Conservation (phyloP, 2,113 vertebrate genomes). For the Polypterus bichir region DNA sequence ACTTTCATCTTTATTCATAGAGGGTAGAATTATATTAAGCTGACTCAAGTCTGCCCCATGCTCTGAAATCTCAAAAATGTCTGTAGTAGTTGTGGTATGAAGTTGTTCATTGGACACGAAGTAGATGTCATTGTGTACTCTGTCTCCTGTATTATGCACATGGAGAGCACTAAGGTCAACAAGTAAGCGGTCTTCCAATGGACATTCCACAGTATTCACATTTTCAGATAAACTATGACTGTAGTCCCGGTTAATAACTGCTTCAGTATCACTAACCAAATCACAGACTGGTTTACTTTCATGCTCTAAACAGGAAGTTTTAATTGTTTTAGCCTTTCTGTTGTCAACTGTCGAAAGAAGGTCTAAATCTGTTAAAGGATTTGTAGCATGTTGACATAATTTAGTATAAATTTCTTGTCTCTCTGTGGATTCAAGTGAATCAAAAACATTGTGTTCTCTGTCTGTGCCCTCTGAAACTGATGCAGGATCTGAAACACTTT, state of each 20-base stretch:
- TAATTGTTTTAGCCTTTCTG: constrained; percentile 39
- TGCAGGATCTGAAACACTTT: constrained; percentile 27
- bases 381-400: constrained; percentile 17
- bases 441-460: too few relatives aligned
- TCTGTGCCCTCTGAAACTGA: constrained; percentile 7
- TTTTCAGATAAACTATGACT: constrained; percentile 49
- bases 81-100: too few relatives aligned
- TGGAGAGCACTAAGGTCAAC: constrained; percentile 48
- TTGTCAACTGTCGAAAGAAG: constrained; percentile 76
- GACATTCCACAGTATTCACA: constrained; percentile 41
- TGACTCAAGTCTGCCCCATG: constrained; percentile 28
- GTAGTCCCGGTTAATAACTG: constrained; percentile 42
- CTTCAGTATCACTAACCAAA: constrained; percentile 73
- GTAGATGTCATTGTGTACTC: constrained; percentile 8
- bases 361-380: constrained; percentile 68
- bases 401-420: too few relatives aligned
- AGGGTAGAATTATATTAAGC: constrained; percentile 45
- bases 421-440: too few relatives aligned
- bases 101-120: too few relatives aligned
- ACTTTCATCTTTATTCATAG: constrained; percentile 28
- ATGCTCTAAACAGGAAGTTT: constrained; percentile 48
- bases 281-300: constrained; percentile 75
- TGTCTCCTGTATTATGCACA: constrained; percentile 20
- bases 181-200: constrained; percentile 37
- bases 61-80: too few relatives aligned